Evolutionary conservation across 1,140 invertebrate species (phyloP), one percentile per base, ranked within the genome.

Genomic region (Anastrepha ludens): DNA sequence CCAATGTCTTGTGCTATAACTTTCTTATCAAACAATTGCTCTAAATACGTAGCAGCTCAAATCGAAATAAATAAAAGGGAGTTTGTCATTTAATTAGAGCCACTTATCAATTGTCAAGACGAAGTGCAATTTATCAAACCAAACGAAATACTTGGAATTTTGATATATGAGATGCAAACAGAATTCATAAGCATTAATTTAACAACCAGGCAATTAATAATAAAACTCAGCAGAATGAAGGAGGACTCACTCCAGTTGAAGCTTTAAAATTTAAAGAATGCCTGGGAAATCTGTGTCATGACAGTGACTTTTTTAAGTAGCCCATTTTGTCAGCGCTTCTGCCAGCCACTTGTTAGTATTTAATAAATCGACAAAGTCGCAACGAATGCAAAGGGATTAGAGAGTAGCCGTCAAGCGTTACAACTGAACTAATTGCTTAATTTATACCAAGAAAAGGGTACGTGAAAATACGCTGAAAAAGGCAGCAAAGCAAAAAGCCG

Each of bases 341-440:
- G 29, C 29, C 29, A 29, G 29, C 29, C 67, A 74, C 67, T 74
- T 74, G 15, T 74, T 74, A 47, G 67, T 74, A 13, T 15, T 74
- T 47, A 74, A 74, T 44, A 74, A 74, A 74, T 44, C 44, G 67
- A 74, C 41, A 47, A 74, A 74, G 39, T 74, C 39, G 67, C 39
- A 13, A 47, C 15, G 17, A 74, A 74, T 74, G 13, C 41, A 74
- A 74, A 74, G 44, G 67, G 67, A 74, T 74, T 74, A 74, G 41
- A 74, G 44, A 74, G 67, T 74, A 74, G 67, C 44, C 44, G 67
- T 44, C 41, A 5, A 74, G 15, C 41, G 67, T 11, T 44, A 47
- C 67, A 74, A n/a, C 44, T 15, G 9, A 47, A 15, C 67, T 74
- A 74, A 74, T 74, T 74, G 67, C 67, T 74, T 74, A 74, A 74